Base-by-base conservation (phyloP, 2,888 invertebrate genomes). In the Lasioglossum lativentre region DNA sequence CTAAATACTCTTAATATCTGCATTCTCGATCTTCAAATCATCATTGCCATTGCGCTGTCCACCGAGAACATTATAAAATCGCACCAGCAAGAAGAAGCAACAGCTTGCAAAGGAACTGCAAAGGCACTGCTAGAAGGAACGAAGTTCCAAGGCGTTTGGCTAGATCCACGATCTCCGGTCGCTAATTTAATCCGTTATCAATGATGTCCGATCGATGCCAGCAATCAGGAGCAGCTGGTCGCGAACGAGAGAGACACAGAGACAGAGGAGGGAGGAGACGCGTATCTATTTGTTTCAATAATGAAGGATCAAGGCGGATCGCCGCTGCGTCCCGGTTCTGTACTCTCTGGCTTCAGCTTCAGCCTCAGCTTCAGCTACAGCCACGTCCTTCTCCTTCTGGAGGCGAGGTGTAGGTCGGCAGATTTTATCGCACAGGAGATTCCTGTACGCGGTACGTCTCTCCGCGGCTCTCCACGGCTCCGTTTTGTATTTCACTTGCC, bases 401-500 rank as follows among this genome's bases (percentile, higher is more conserved):
- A 79, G 87, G 70, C 85, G 91, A 93, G 93, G 94, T 93, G 93
- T 92, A 93, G 92, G 93, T 93, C 94, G 94, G 94, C 86, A 93
- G 94, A 94, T 94, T 90, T 91, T 93, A 94, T 94, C 94, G 88
- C 90, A 93, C 88, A 94, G 89, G 89, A 90, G 90, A 94, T 94
- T 94, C 93, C 92, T 93, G 86, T 91, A 92, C 89, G 89, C 87
- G 91, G 89, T 89, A 83, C 82, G 82, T 86, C 86, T 86, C 80
- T 86, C 85, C 91, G 72, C 79, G 85, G 77, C 78, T 91, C 78
- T 86, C 85, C 91, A 75, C 81, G 83, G 77, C 78, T 91, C 78
- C 82, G 90, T 87, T 88, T 90, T 90, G 85, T 90, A 90, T 91
- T 91, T 91, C 86, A 80, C 84, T 88, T 91, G 80, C 83, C 81